Evolutionary conservation across 2,113 vertebrate species (phyloP).

Genomic region (Furnarius figulus): DNA sequence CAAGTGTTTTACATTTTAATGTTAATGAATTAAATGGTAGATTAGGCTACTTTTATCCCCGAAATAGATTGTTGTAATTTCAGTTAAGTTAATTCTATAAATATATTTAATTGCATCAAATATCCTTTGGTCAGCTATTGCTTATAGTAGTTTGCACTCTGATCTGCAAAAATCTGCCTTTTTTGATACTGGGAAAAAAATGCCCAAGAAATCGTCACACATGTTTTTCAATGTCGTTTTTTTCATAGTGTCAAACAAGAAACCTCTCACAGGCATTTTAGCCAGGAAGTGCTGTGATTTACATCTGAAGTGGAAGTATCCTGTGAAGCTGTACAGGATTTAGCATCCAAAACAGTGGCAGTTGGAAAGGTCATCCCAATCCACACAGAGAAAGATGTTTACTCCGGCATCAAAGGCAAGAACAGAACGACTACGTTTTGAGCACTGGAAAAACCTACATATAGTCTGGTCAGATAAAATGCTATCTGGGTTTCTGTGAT

Average conservation of each 20-base stretch:
- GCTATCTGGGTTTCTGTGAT: background rate
- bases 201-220: background rate
- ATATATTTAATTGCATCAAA: background rate
- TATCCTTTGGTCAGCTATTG: background rate
- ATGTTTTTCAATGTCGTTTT: background rate
- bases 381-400: background rate
- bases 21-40: background rate
- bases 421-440: background rate
- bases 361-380: background rate
- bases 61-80: background rate
- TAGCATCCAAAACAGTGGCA: background rate
- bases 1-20: background rate
- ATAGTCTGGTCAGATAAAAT: background rate
- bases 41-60: background rate
- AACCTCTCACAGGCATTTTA: background rate
- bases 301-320: background rate
- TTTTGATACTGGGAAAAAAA: background rate
- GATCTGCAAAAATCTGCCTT: background rate
- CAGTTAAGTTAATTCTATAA: background rate
- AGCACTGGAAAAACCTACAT: background rate
- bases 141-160: background rate
- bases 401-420: background rate
- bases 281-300: background rate
- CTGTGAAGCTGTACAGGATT: background rate
- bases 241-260: background rate